Percentiles rank a stretch among this genome's conserved stretches.
phyloP scores from a whole-genome alignment of 1,140 invertebrate species.

The Drosophila murphyi region DNA sequence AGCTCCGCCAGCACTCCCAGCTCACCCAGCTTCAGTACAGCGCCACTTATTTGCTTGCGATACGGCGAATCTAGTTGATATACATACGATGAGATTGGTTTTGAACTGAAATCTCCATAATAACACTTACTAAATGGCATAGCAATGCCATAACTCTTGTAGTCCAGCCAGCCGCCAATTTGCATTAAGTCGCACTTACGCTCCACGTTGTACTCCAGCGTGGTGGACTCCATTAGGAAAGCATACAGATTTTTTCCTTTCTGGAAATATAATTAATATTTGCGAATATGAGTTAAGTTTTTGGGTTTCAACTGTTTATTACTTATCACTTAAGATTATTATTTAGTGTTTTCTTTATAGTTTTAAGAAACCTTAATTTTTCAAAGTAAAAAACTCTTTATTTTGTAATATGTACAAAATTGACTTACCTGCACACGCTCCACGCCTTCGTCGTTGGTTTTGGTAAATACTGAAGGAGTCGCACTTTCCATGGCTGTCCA shows the following conservation, averaged over 20 bases:
- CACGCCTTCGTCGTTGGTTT: constrained; percentile 91
- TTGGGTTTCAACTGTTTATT: too few relatives aligned
- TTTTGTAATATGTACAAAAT: not conserved
- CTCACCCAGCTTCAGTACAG: constrained; percentile 92
- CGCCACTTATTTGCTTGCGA: constrained; percentile 88
- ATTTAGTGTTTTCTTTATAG: too few relatives aligned
- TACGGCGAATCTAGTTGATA: constrained; percentile 88
- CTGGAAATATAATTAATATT: not conserved
- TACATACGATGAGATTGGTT: too few relatives aligned
- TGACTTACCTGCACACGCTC: constrained; percentile 87
- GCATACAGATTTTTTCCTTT: constrained; percentile 94
- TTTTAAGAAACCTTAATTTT: not conserved
- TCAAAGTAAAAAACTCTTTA: not conserved
- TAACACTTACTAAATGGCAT: constrained; percentile 85
- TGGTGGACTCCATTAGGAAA: constrained; percentile 97
- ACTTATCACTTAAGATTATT: too few relatives aligned
- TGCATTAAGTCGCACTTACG: constrained; percentile 97
- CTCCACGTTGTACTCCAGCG: constrained; percentile 95
- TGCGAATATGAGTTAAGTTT: too few relatives aligned
- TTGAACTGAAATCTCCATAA: too few relatives aligned
- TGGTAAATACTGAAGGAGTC: constrained; percentile 91
- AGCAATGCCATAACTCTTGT: constrained; percentile 93
- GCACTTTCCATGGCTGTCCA: constrained; percentile 91
- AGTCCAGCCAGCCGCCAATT: constrained; percentile 94
- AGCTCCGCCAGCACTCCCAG: constrained; percentile 89